Base-by-base conservation (phyloP, 2,888 invertebrate genomes). In the Polydrusus cervinus region DNA sequence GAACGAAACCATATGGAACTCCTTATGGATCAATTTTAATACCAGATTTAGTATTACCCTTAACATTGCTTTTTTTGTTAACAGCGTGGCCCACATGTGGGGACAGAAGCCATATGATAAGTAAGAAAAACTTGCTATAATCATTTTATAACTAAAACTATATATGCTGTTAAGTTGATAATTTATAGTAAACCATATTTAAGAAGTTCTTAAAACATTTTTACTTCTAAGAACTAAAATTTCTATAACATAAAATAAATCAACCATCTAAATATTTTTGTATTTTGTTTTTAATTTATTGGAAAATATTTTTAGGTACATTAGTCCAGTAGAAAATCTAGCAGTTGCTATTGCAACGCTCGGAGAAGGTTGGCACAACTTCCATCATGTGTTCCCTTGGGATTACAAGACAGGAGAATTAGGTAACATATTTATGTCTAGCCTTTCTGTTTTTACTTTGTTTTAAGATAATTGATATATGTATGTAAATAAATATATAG, bases 61-160 rank as follows among this genome's bases (percentile, higher is more conserved):
- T 9, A 96, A 98, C 87, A 94, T 95, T 79, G 98, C 98, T 0
- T 98, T 95, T 90, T 92, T 94, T 82, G 97, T 98, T n/a, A 98
- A 98, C 87, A 97, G 96, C 85, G 94, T 95, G 11, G 97, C 98
- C 0, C 98, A 98, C 85, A 91, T 96, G 89, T 97, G 94, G 91
- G 97, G 97, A n/a, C 92, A 93, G 81, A 93, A 93, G 84, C 97
- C 98, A 0, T 98, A 97, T 84, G 97, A 98, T 87, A 93, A 90
- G 93, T 94, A 84, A 87, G 89, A 86, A 25, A 55, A 67, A 45
- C 43, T 55, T 30, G 20, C n/a, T 40, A 40, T n/a, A n/a, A n/a
- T n/a, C n/a, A n/a, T n/a, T n/a, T n/a, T n/a, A n/a, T n/a, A n/a
- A n/a, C n/a, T n/a, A n/a, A n/a, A n/a, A n/a, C n/a, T n/a, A n/a